phyloP scores from a whole-genome alignment of 2,113 vertebrate species.

The Malurus cyaneus region DNA sequence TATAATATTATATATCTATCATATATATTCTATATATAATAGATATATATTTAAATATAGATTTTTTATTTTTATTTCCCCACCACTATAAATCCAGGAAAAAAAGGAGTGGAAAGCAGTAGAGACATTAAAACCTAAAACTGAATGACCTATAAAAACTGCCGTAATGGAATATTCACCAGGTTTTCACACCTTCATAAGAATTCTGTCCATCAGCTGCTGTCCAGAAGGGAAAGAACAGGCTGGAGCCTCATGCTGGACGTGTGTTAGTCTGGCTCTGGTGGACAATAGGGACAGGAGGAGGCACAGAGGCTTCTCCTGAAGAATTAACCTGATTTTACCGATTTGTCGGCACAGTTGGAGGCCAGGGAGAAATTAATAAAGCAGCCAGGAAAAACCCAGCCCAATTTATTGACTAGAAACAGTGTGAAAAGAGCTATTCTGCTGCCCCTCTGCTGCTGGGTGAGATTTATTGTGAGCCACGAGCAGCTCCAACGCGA shows the following conservation, averaged over 20 bases:
- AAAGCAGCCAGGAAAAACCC: slow-evolving; percentile 58
- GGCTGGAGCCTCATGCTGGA: accelerated
- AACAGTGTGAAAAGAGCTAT: slow-evolving; percentile 53
- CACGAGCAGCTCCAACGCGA: neutral
- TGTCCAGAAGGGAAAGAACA: neutral
- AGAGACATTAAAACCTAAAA: neutral
- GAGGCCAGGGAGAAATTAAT: slow-evolving; percentile 35
- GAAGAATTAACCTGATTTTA: neutral
- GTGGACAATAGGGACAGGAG: neutral
- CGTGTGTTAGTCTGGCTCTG: neutral
- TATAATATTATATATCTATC: too few relatives aligned
- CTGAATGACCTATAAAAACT: neutral
- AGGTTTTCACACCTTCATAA: neutral
- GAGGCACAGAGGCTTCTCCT: neutral
- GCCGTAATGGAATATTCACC: neutral
- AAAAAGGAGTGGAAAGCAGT: neutral
- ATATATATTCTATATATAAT: too few relatives aligned
- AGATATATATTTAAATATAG: too few relatives aligned
- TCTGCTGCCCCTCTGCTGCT: slow-evolving; percentile 38
- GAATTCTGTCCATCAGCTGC: neutral
- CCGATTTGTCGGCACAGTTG: neutral
- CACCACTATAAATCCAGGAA: neutral
- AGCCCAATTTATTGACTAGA: slow-evolving; percentile 56
- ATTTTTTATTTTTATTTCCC: too few relatives aligned
- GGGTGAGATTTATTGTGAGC: slow-evolving; percentile 61